Percentiles rank a stretch among this genome's conserved stretches.
Conservation (phyloP, 2,888 invertebrate genomes). For the Blastobasis lacticolella region DNA sequence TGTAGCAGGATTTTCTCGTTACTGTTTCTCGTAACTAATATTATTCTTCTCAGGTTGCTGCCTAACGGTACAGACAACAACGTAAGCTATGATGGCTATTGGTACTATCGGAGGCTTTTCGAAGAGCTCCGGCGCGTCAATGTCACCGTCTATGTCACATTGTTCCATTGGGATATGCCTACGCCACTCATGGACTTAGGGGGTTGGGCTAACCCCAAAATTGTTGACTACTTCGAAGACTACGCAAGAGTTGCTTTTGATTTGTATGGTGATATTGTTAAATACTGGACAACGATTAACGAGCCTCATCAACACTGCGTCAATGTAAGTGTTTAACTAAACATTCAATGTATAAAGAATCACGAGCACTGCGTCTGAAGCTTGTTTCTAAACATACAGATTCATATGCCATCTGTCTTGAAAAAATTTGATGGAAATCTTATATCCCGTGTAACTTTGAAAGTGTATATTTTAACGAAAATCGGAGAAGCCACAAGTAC, state of each 20-base stretch:
- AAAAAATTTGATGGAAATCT: no score
- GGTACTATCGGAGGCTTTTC: conserved; percentile 84
- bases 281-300: conserved; percentile 84
- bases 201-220: conserved; percentile 67
- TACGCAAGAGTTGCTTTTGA: conserved; percentile 72
- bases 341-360: not conserved
- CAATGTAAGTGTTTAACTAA: conserved; percentile 34
- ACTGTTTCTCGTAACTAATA: not conserved
- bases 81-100: conserved; percentile 79
- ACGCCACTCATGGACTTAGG: conserved; percentile 66
- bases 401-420: no score
- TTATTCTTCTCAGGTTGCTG: conserved; percentile 67
- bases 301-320: conserved; percentile 77
- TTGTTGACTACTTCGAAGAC: conserved; percentile 69
- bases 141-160: conserved; percentile 79
- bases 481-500: no score
- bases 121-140: conserved; percentile 77
- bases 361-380: no score
- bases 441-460: no score
- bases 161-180: conserved; percentile 78
- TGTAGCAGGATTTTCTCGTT: no score
- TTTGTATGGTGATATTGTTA: conserved; percentile 77
- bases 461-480: no score
- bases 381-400: no score
- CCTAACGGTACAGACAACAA: conserved; percentile 79